phyloP scores from a whole-genome alignment of 2,113 vertebrate species.

The Notiomystis cincta region DNA sequence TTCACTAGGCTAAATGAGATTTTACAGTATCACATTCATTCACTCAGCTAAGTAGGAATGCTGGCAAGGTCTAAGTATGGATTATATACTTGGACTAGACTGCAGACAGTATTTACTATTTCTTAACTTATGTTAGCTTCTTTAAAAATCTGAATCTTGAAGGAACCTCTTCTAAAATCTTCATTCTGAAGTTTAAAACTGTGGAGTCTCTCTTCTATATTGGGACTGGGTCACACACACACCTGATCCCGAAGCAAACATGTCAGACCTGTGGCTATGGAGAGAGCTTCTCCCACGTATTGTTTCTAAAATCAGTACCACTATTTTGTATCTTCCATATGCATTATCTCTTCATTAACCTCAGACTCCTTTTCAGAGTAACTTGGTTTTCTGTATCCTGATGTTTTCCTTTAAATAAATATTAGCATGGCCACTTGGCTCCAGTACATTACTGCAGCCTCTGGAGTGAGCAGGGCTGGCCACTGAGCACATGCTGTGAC shows the following conservation, averaged over 20 bases:
- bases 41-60: neutral
- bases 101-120: neutral
- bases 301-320: neutral
- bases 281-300: neutral
- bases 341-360: neutral
- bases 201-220: neutral
- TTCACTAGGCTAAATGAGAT: neutral
- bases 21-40: neutral
- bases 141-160: neutral
- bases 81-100: neutral
- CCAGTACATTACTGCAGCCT: neutral
- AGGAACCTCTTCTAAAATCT: neutral
- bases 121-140: neutral
- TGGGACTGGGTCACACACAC: neutral
- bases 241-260: neutral
- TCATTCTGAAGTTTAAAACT: neutral
- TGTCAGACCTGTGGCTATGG: neutral
- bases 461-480: neutral
- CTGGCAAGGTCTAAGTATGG: neutral
- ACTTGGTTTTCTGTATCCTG: neutral
- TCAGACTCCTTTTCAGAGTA: neutral
- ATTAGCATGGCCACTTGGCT: neutral
- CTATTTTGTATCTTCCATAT: neutral
- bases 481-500: neutral
- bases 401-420: neutral